These are phyloP conservation scores for Takifugu rubripes DNA, from an alignment of 2,797 vertebrate species.

Conservation along the genomic window DNA sequence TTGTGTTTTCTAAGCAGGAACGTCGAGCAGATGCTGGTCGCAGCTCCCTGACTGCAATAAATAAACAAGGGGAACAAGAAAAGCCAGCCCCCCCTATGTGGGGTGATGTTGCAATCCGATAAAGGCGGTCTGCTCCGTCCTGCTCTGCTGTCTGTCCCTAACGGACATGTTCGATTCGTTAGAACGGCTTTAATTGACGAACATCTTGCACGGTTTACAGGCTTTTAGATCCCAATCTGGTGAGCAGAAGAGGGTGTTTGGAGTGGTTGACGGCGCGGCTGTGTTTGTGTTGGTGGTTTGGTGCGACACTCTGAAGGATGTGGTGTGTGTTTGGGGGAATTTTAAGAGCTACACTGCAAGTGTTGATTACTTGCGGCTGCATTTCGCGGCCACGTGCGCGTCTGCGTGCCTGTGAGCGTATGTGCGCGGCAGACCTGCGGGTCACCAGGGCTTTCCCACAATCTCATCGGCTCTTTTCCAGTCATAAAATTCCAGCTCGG, in stretches of 20 bases:
- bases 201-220: too few species aligned
- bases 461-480: constrained; percentile 53
- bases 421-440: constrained; percentile 15
- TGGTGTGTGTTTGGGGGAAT: constrained; percentile 53
- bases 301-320: constrained; percentile 48
- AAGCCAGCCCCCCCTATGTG: not conserved
- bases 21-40: not conserved
- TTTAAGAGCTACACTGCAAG: constrained; percentile 54
- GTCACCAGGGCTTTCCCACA: constrained; percentile 48
- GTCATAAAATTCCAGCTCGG: constrained; percentile 56
- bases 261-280: constrained; percentile 30
- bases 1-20: not conserved
- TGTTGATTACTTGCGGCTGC: constrained; percentile 58
- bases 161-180: too few species aligned
- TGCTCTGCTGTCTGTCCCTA: too few species aligned
- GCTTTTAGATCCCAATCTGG: too few species aligned
- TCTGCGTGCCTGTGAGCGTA: constrained; percentile 5
- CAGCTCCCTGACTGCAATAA: too few species aligned
- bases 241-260: not conserved
- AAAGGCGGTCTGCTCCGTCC: not conserved
- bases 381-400: constrained; percentile 20
- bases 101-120: not conserved
- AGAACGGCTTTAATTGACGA: too few species aligned
- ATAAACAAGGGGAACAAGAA: too few species aligned
- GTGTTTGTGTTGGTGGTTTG: constrained; percentile 58